Conservation (phyloP, 2,113 vertebrate genomes). For the Petromus typicus region DNA sequence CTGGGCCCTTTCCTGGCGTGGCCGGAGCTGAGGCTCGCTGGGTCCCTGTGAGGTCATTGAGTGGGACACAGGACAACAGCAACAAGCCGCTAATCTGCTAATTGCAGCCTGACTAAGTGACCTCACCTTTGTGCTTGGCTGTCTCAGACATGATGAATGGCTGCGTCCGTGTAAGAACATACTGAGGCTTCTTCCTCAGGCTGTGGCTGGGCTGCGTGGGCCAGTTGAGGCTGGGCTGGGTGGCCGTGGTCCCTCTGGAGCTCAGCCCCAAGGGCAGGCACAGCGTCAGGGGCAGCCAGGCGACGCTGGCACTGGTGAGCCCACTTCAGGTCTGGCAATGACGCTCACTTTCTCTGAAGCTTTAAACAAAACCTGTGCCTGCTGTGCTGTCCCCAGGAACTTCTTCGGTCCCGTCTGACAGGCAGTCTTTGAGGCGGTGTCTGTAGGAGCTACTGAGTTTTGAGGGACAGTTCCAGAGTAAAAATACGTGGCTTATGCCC, state of each 20-base stretch:
- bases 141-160: constrained; percentile 81
- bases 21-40: constrained; percentile 47
- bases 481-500: neutral
- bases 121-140: constrained; percentile 80
- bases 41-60: constrained; percentile 82
- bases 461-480: neutral
- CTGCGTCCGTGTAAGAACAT: constrained; percentile 64
- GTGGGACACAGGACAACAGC: constrained; percentile 87
- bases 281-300: fast-evolving
- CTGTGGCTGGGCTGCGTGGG: neutral
- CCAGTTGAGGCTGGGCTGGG: neutral
- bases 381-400: neutral
- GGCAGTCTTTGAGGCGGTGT: neutral
- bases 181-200: neutral
- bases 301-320: neutral
- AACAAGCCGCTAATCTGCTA: constrained; percentile 86
- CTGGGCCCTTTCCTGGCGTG: constrained; percentile 72
- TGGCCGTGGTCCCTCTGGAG: neutral
- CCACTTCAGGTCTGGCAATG: neutral
- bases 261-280: neutral
- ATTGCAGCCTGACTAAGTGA: constrained; percentile 85
- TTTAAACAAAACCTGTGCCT: neutral
- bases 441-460: neutral
- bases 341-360: neutral
- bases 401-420: neutral